Evolutionary conservation across 2,113 vertebrate species (phyloP).

Genomic region (Cairina moschata): DNA sequence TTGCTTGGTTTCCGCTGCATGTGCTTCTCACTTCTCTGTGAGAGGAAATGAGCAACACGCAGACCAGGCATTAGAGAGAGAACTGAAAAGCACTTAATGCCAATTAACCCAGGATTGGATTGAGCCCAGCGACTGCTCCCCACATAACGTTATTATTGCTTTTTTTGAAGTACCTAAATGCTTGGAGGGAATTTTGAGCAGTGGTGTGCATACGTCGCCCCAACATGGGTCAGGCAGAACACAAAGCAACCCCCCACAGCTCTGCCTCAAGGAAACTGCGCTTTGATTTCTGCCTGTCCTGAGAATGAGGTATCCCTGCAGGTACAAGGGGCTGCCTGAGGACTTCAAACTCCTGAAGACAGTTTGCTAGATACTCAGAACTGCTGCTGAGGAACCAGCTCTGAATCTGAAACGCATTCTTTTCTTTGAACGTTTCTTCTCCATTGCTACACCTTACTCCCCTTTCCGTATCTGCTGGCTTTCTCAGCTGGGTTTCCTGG

Average conservation of each 20-base stretch:
- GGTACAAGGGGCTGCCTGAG: neutral
- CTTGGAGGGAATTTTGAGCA: neutral
- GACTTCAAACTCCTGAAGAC: neutral
- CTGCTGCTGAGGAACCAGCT: neutral
- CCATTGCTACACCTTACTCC: neutral
- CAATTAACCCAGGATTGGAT: neutral
- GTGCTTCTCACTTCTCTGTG: neutral
- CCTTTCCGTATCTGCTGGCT: neutral
- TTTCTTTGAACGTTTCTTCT: neutral
- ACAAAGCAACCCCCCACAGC: neutral
- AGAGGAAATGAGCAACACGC: slow-evolving; percentile 29
- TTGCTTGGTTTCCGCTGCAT: neutral
- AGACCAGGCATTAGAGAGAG: neutral
- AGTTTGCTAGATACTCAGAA: neutral
- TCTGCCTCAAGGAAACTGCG: neutral
- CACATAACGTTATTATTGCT: neutral
- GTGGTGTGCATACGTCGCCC: neutral
- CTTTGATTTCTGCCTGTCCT: neutral
- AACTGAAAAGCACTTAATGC: neutral
- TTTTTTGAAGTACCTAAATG: neutral
- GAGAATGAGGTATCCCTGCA: neutral
- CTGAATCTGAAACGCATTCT: neutral
- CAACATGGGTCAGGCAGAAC: neutral
- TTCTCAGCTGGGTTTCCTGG: neutral
- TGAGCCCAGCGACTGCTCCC: neutral